phyloP scores from a whole-genome alignment of 1,140 invertebrate genomes.

The Drosophila melanogaster region DNA sequence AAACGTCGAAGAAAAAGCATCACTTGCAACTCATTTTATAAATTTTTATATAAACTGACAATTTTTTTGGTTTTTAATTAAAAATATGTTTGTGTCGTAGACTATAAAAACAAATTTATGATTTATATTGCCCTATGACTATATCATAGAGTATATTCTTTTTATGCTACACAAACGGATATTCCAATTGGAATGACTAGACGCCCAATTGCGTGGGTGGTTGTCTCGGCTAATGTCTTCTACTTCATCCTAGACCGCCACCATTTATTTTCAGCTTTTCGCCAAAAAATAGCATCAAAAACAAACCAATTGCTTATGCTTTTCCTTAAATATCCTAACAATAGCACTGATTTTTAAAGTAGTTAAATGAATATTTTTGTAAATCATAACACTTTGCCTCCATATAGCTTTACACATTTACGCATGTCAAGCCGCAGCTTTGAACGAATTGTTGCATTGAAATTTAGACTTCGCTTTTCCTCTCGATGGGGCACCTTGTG shows the following conservation, averaged over 20 bases:
- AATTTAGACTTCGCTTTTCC: conserved; percentile 57
- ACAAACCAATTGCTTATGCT: conserved; percentile 17
- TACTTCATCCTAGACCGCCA: conserved; percentile 17
- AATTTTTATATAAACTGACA: no score
- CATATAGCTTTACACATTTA: not conserved
- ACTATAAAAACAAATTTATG: no score
- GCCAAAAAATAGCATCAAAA: conserved; percentile 3
- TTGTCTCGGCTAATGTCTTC: conserved; percentile 39
- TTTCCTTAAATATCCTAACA: not conserved
- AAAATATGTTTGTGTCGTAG: no score
- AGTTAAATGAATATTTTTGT: no score
- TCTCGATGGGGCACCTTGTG: conserved; percentile 56
- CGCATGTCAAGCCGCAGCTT: conserved; percentile 43
- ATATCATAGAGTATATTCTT: no score
- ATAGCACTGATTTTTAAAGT: no score
- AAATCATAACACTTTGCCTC: not conserved
- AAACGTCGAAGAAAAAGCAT: no score
- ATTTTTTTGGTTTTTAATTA: no score
- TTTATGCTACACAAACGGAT: no score
- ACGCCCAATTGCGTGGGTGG: conserved; percentile 16
- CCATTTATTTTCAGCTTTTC: conserved; percentile 18
- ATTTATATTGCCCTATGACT: no score
- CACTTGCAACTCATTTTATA: no score
- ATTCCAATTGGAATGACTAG: not conserved
- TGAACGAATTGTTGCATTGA: conserved; percentile 48